phyloP scores from a whole-genome alignment of 2,113 vertebrate species.

The Antidorcas marsupialis region DNA sequence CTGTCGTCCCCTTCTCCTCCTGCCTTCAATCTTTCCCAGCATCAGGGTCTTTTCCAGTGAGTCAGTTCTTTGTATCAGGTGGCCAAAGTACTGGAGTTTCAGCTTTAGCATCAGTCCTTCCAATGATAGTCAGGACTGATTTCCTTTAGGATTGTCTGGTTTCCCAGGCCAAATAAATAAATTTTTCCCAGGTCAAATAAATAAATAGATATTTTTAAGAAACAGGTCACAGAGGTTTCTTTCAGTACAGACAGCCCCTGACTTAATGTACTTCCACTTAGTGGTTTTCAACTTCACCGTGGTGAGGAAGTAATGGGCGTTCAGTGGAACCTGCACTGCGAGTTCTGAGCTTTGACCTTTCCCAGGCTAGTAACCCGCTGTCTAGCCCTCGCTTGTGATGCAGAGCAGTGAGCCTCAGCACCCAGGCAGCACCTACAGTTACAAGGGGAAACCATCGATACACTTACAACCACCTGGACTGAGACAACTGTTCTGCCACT shows the following conservation, averaged over 20 bases:
- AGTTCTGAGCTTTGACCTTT: not conserved
- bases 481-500: not conserved
- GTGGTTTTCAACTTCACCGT: not conserved
- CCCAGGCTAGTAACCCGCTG: not conserved
- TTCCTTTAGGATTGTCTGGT: not conserved
- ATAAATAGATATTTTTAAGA: not conserved
- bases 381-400: not conserved
- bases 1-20: not conserved
- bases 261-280: not conserved
- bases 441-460: not conserved
- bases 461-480: not conserved
- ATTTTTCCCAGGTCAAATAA: not conserved
- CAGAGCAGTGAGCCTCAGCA: not conserved
- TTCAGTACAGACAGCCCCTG: not conserved
- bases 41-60: not conserved
- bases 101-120: not conserved
- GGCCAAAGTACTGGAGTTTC: not conserved
- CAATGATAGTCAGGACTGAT: not conserved
- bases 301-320: rapidly evolving
- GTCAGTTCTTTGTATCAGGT: not conserved
- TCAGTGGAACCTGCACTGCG: rapidly evolving
- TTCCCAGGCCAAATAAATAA: not conserved
- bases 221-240: not conserved
- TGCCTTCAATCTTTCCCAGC: not conserved
- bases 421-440: not conserved